Conservation (phyloP, 2,113 vertebrate genomes). For the Anseranas semipalmata region DNA sequence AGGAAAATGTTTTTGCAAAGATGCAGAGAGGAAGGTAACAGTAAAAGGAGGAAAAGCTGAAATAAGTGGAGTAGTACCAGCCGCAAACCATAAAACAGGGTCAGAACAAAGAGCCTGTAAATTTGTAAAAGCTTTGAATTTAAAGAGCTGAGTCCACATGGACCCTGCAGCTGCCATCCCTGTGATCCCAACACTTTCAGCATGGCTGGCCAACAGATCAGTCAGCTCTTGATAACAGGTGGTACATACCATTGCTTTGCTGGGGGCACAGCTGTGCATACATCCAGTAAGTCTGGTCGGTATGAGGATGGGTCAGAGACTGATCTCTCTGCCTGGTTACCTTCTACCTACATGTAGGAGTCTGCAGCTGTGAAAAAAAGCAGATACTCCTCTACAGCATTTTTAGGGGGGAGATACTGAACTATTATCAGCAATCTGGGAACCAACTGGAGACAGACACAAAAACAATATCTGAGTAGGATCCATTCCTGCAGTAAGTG, state of each 20-base stretch:
- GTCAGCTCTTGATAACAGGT: background rate
- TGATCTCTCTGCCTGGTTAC: background rate
- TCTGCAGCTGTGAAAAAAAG: background rate
- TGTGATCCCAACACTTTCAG: background rate
- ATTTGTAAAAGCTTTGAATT: background rate
- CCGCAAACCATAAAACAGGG: background rate
- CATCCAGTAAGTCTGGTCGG: background rate
- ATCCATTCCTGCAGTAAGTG: background rate
- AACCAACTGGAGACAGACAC: background rate
- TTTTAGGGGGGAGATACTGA: background rate
- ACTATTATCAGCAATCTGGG: background rate
- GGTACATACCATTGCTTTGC: background rate
- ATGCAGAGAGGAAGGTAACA: background rate
- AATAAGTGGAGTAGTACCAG: background rate
- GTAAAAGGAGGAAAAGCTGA: background rate
- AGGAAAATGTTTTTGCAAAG: background rate
- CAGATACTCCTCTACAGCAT: background rate
- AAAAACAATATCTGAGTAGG: background rate
- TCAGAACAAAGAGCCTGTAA: background rate
- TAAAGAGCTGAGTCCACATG: background rate
- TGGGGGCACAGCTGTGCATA: background rate
- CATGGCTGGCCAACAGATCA: accelerated
- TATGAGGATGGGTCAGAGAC: background rate
- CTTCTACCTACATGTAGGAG: background rate
- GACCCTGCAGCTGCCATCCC: background rate